These are phyloP conservation scores for Acridotheres tristis DNA, from an alignment of 2,797 vertebrate genomes.

Conservation along the genomic window DNA sequence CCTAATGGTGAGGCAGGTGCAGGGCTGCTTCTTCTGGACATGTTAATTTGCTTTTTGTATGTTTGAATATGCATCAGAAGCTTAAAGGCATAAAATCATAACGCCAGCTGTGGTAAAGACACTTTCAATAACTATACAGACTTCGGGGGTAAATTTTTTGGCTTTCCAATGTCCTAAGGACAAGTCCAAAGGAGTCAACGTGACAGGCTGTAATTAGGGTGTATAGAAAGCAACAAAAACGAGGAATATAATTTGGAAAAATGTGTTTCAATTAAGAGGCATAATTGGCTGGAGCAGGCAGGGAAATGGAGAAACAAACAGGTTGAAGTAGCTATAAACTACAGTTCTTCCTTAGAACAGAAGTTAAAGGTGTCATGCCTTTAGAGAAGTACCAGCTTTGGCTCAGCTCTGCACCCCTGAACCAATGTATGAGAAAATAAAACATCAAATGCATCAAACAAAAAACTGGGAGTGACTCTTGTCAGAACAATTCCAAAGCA, in stretches of 20 bases:
- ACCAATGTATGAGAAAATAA: neutral
- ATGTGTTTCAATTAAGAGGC: neutral
- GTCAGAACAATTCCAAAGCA: neutral
- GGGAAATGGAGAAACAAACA: neutral
- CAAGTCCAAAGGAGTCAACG: neutral
- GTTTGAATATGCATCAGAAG: constrained; percentile 61
- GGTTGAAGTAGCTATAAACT: neutral
- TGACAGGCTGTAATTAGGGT: neutral
- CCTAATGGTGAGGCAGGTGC: neutral
- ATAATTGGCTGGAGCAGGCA: neutral
- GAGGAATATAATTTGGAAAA: constrained; percentile 16
- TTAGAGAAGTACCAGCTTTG: neutral
- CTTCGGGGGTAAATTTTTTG: neutral
- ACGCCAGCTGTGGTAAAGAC: constrained; percentile 4
- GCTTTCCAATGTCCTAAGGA: constrained; percentile 20
- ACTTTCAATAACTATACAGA: constrained; percentile 38
- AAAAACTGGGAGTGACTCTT: neutral
- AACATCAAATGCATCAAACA: neutral
- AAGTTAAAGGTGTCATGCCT: neutral
- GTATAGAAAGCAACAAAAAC: neutral
- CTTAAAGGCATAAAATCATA: constrained; percentile 54
- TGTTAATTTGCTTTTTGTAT: constrained; percentile 4
- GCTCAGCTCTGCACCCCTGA: neutral
- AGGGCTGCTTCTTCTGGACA: constrained; percentile 12
- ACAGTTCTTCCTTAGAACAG: neutral